These are phyloP conservation scores for Sminthurinus aureus DNA, from an alignment of 2,888 invertebrate genomes.

Conservation along the genomic window DNA sequence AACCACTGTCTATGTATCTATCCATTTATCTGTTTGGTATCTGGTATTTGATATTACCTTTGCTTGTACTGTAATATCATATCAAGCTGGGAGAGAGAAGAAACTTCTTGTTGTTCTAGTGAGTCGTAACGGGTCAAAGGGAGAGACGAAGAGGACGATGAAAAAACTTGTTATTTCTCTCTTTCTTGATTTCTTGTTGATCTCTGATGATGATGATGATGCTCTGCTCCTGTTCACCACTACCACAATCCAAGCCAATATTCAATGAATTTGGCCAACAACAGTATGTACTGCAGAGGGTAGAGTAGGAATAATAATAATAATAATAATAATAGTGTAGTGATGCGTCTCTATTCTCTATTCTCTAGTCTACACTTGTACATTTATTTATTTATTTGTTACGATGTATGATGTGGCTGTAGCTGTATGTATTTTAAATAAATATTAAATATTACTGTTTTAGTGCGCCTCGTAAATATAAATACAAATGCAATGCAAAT, in stretches of 20 bases:
- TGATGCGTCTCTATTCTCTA: background rate
- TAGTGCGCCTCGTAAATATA: background rate
- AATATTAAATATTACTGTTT: background rate
- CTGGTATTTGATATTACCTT: background rate
- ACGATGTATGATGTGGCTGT: too few species aligned
- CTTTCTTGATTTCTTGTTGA: background rate
- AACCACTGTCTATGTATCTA: background rate
- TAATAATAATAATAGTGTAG: too few species aligned
- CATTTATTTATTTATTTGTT: too few species aligned
- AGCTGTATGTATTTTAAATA: background rate
- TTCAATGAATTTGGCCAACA: background rate
- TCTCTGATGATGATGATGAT: background rate
- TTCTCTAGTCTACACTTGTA: background rate
- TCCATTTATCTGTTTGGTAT: too few species aligned
- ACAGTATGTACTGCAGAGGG: background rate
- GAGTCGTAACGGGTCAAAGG: background rate
- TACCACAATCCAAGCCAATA: background rate
- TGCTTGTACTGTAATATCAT: background rate
- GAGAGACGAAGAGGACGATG: background rate
- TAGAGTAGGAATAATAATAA: background rate
- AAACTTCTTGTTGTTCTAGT: background rate
- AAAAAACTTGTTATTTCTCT: conserved; percentile 1
- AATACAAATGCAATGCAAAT: too few species aligned
- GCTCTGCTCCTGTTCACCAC: background rate
- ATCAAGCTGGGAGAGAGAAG: background rate